phyloP scores from a whole-genome alignment of 2,797 vertebrate genomes.

The Ispidina picta region DNA sequence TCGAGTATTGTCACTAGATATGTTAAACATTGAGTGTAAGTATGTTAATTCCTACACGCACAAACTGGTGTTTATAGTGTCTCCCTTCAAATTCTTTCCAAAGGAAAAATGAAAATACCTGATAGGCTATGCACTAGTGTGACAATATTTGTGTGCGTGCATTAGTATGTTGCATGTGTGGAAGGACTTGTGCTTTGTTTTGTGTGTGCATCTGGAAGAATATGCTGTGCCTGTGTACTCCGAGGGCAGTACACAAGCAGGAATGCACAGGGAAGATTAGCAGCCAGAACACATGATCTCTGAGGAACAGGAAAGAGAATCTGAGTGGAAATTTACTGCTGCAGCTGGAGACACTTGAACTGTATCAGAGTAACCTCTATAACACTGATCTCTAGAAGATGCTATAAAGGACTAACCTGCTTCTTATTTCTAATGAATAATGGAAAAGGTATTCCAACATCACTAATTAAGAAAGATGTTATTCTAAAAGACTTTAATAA shows the following conservation, averaged over 20 bases:
- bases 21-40: not conserved
- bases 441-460: conserved; percentile 26
- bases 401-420: conserved; percentile 28
- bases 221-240: not conserved
- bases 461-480: conserved; percentile 34
- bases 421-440: conserved; percentile 52
- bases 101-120: not conserved
- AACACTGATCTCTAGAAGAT: conserved; percentile 34
- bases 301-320: not conserved
- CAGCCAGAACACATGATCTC: not conserved
- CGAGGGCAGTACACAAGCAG: not conserved
- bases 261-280: not conserved
- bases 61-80: not conserved
- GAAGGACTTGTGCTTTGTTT: not conserved
- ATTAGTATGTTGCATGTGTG: not conserved
- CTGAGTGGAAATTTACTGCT: conserved; percentile 39
- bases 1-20: not conserved
- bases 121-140: not conserved
- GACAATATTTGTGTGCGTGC: not conserved
- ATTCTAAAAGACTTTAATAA: conserved; percentile 48
- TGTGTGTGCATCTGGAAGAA: not conserved
- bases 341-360: conserved; percentile 37
- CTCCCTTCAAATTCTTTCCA: not conserved
- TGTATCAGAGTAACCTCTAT: conserved; percentile 18
- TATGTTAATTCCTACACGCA: not conserved